These are phyloP conservation scores for Chromoteleia sp. DNA, from an alignment of 2,888 invertebrate species.

Conservation along the genomic window DNA sequence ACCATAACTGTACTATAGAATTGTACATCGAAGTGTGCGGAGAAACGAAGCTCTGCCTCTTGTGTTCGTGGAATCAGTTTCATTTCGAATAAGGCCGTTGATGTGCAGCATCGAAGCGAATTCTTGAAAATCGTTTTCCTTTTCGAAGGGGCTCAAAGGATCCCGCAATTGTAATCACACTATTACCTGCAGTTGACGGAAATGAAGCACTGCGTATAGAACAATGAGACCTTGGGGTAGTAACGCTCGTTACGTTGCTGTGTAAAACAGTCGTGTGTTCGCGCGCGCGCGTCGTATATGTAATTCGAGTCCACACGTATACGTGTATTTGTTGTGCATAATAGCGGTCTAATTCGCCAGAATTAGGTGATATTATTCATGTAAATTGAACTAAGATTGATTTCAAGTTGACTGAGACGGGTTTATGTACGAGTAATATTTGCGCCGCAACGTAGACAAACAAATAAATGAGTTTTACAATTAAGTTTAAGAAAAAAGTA, in stretches of 20 bases:
- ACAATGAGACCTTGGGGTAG: conserved; percentile 44
- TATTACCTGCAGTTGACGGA: conserved; percentile 60
- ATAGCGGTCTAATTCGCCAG: conserved; percentile 26
- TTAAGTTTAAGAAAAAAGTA: no score
- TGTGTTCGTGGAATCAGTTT: conserved; percentile 59
- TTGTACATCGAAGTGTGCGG: conserved; percentile 44
- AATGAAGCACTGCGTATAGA: conserved; percentile 47
- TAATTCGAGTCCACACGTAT: conserved; percentile 42
- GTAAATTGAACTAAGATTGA: conserved; percentile 34
- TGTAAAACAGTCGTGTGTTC: conserved; percentile 24
- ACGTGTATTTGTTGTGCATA: conserved; percentile 48
- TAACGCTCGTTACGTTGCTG: conserved; percentile 39
- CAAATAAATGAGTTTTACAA: no score
- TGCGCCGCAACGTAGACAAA: no score
- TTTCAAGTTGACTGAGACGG: conserved; percentile 3
- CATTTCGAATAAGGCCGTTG: conserved; percentile 46
- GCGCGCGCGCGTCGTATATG: conserved; percentile 3
- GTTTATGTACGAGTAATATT: no score
- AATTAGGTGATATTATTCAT: conserved; percentile 38
- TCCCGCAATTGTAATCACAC: conserved; percentile 57
- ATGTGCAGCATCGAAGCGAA: conserved; percentile 4
- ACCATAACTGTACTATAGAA: conserved; percentile 70
- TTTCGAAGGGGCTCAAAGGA: conserved; percentile 53
- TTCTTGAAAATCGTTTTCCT: conserved; percentile 61
- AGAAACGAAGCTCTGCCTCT: conserved; percentile 43